phyloP scores from a whole-genome alignment of 2,797 vertebrate genomes.

The Alexandromys oeconomus region DNA sequence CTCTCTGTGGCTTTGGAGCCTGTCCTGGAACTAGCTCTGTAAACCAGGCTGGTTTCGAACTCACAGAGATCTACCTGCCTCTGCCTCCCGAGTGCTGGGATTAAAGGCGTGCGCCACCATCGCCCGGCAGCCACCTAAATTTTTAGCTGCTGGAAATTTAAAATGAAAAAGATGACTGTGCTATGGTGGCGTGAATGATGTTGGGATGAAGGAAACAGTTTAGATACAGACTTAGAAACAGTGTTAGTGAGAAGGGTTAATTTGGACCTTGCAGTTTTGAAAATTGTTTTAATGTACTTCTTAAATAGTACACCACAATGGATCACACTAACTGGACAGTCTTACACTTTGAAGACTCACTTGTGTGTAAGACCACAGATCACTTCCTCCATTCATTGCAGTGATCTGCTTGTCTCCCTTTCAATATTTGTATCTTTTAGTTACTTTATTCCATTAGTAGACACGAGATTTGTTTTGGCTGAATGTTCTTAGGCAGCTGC shows the following conservation, averaged over 20 bases:
- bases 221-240: background rate
- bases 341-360: background rate
- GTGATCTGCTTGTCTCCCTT: background rate
- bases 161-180: conserved; percentile 10
- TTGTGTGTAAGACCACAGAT: background rate
- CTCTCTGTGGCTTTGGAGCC: no score
- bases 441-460: background rate
- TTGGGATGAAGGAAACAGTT: conserved; percentile 2
- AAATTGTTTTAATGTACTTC: background rate
- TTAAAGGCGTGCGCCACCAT: no score
- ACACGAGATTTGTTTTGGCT: conserved; percentile 47
- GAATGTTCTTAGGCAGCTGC: conserved; percentile 41
- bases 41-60: no score
- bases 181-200: background rate
- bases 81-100: no score
- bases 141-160: conserved; percentile 5
- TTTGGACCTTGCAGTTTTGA: background rate
- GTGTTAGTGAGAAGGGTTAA: background rate
- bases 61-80: no score
- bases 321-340: background rate
- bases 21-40: no score
- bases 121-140: background rate
- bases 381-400: background rate
- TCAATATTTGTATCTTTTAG: background rate
- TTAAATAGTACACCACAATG: background rate